Evolutionary conservation across 1,140 invertebrate species (phyloP).

Genomic region (Apis florea): DNA sequence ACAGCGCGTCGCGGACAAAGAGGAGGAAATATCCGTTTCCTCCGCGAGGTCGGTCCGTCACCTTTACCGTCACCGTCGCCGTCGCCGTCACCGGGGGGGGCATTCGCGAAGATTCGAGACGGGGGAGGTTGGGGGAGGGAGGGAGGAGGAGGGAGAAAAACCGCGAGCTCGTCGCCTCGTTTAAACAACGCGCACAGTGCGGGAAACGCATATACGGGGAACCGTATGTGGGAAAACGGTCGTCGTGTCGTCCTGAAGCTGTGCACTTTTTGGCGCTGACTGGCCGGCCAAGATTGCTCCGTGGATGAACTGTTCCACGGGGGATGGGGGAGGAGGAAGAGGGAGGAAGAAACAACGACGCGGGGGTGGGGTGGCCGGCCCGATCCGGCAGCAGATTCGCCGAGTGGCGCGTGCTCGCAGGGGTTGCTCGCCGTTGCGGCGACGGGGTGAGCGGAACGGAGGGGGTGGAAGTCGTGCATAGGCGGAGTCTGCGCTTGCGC

Average conservation of each 20-base stretch:
- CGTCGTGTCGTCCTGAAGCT: constrained; percentile 57
- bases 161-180: no score
- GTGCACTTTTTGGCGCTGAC: constrained; percentile 66
- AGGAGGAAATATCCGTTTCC: no score
- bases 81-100: no score
- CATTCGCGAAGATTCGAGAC: no score
- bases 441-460: no score
- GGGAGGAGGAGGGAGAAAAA: no score
- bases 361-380: constrained; percentile 51
- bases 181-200: no score
- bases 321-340: constrained; percentile 52
- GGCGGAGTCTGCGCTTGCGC: constrained; percentile 73
- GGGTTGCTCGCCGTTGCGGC: constrained; percentile 50
- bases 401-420: constrained; percentile 60
- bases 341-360: constrained; percentile 42
- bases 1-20: no score
- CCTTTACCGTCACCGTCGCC: no score
- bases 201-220: not conserved
- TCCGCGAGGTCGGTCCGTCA: no score
- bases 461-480: constrained; percentile 29
- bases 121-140: no score
- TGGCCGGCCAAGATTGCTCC: constrained; percentile 64
- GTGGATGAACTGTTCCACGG: constrained; percentile 69
- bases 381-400: constrained; percentile 49
- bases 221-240: constrained; percentile 30